These are phyloP conservation scores for Eudasyphora cyanicolor DNA, from an alignment of 2,888 invertebrate species.

Conservation along the genomic window DNA sequence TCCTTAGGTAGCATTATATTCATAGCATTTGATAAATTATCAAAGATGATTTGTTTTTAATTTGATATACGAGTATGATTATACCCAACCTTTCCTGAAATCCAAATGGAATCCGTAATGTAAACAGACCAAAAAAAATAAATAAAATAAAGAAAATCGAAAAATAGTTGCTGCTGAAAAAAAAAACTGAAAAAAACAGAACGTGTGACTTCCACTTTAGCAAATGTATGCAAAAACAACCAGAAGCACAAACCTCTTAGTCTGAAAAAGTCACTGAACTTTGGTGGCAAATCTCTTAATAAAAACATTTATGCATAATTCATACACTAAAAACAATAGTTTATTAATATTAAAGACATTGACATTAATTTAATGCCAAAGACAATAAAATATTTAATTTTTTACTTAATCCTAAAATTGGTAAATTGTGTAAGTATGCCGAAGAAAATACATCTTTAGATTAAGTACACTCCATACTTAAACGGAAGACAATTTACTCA, in stretches of 20 bases:
- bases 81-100: no score
- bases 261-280: slow-evolving; percentile 1
- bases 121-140: slow-evolving; percentile 24
- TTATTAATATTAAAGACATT: no score
- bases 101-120: not conserved
- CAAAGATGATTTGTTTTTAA: not conserved
- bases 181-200: not conserved
- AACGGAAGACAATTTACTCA: no score
- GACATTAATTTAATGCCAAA: no score
- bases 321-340: no score
- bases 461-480: no score
- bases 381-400: no score
- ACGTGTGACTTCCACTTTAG: slow-evolving; percentile 24
- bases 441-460: no score
- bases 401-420: no score
- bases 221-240: slow-evolving; percentile 3
- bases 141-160: not conserved
- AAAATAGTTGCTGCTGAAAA: not conserved
- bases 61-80: no score
- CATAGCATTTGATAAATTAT: not conserved
- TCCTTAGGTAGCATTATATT: not conserved
- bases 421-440: no score
- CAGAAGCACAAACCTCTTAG: not conserved
- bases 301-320: not conserved
- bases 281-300: not conserved